Base-by-base conservation (phyloP, 2,797 vertebrate genomes). In the Smutsia gigantea region DNA sequence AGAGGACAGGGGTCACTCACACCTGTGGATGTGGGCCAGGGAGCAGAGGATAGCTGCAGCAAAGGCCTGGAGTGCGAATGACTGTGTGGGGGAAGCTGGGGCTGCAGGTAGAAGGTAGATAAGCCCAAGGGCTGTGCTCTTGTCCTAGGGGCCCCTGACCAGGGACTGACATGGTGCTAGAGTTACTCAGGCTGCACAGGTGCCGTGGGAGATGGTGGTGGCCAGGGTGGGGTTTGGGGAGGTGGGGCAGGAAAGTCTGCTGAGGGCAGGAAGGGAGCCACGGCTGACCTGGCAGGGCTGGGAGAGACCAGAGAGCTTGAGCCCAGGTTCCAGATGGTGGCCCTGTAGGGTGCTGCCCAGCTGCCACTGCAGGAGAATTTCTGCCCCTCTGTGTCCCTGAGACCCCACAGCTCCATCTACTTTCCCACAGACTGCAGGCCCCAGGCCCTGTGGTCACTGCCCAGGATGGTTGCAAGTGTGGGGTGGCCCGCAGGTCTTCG, bases 1-100 rank as follows among this genome's bases (percentile, higher is more conserved):
- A 75, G 39, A 34, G 57, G 69, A 49, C 31, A 31, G 21, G 37
- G 31, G 21, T 5, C 55, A 6, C 57, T n/a, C 5, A 1, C 55
- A n/a, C 55, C 8, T 0, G 1, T 1, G 53, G 1, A 0, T 1
- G 55, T 19, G 55, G 29, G 7, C 25, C 5, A 21, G 29, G 42
- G 39, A 29, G 14, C 4, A n/a, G 31, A 68, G 49, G 8, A 55
- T 25, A 25, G 74, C 61, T 63, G 15, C 55, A 3, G 12, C n/a
- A 21, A 49, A 8, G 61, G 59, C 23, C 23, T 49, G 7, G 34
- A 10, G n/a, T 4, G 18, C 23, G 3, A 18, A 14, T 2, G 23
- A 19, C 34, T 15, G 29, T 11, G 27, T 10, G 39, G 19, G 68
- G 23, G 13, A 42, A 25, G n/a, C 21, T 0, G 4, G 13, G 23